Conservation (phyloP, 2,113 vertebrate genomes). For the Recurvirostra avosetta region DNA sequence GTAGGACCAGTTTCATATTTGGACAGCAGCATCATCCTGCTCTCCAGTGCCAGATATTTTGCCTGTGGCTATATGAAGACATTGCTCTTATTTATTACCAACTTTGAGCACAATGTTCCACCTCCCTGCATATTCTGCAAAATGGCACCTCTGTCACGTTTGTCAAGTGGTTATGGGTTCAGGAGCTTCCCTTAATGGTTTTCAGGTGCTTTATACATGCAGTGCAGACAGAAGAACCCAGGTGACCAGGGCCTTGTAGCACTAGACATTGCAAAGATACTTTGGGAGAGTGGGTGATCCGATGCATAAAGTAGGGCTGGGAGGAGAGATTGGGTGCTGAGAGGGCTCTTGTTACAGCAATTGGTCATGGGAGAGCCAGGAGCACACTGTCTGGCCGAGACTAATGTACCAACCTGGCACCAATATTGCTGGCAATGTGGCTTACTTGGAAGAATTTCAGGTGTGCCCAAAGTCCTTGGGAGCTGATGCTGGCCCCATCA, state of each 20-base stretch:
- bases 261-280: background rate
- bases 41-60: background rate
- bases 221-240: background rate
- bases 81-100: background rate
- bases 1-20: background rate
- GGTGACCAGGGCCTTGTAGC: accelerated
- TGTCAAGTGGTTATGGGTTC: background rate
- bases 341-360: background rate
- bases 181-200: background rate
- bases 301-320: background rate
- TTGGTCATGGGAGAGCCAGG: background rate
- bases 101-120: background rate
- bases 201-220: background rate
- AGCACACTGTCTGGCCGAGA: background rate
- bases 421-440: background rate
- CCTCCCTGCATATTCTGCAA: background rate
- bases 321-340: background rate
- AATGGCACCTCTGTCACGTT: background rate
- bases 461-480: background rate
- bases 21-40: background rate
- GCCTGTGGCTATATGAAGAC: background rate
- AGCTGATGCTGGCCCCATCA: background rate
- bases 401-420: background rate
- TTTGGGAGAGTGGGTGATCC: background rate
- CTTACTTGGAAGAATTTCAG: background rate